Evolutionary conservation across 1,140 invertebrate genomes (phyloP).

Genomic region (Chironomus striatipennis): DNA sequence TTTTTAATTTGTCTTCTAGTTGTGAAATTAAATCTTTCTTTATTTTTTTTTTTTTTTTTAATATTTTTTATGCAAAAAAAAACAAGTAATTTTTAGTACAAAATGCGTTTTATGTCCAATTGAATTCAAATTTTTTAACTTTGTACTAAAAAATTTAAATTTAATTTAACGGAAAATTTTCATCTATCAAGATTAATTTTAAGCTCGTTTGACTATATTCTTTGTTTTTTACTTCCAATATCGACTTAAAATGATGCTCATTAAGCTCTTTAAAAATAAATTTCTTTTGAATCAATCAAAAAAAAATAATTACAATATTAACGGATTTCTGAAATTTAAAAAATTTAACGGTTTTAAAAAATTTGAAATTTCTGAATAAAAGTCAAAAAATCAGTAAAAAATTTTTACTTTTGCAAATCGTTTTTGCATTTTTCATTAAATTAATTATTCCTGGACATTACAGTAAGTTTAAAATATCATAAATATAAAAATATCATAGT

Average conservation of each 20-base stretch:
- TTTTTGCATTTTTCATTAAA: neutral
- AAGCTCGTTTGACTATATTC: no score
- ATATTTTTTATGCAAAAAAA: neutral
- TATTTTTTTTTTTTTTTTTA: neutral
- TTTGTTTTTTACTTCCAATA: no score
- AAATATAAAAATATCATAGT: no score
- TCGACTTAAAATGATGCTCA: no score
- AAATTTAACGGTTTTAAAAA: neutral
- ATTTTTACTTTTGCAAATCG: no score
- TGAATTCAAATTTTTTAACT: neutral
- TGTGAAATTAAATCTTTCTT: neutral
- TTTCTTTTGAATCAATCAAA: no score
- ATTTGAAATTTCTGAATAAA: no score
- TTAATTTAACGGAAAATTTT: neutral
- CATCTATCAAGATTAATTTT: no score
- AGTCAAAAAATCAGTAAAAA: no score
- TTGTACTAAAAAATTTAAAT: neutral
- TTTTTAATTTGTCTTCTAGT: neutral
- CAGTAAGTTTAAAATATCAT: neutral
- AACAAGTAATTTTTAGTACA: neutral
- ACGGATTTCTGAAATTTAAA: no score
- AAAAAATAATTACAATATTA: no score
- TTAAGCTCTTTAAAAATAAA: no score
- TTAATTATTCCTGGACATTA: neutral
- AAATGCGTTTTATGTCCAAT: neutral